Evolutionary conservation across 2,888 invertebrate species (phyloP).

Genomic region (Prenolepis imparis): DNA sequence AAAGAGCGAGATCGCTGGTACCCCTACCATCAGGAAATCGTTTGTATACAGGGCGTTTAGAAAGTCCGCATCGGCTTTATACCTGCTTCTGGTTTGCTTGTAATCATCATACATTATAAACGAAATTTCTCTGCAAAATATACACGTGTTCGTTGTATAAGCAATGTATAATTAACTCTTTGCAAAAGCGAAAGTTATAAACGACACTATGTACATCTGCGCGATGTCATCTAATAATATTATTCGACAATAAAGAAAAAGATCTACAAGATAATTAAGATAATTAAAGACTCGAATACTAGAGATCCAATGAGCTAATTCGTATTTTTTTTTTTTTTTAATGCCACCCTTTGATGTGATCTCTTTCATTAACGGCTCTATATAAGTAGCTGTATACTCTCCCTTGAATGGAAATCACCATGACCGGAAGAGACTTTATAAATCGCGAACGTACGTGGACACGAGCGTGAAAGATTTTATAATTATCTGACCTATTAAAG

Average conservation of each 20-base stretch:
- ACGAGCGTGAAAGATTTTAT: constrained; percentile 60
- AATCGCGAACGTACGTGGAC: constrained; percentile 35
- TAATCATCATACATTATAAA: not conserved
- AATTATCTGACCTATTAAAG: constrained; percentile 57
- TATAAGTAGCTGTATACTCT: constrained; percentile 20
- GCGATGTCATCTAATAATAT: too few species aligned
- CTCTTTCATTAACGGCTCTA: not conserved
- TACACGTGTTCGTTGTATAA: not conserved
- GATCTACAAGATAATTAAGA: not conserved
- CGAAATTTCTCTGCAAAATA: not conserved
- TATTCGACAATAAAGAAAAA: not conserved
- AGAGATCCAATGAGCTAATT: not conserved
- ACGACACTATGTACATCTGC: not conserved
- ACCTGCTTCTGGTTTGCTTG: not conserved
- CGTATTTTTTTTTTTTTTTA: constrained; percentile 25
- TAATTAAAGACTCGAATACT: not conserved
- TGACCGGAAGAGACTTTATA: constrained; percentile 38
- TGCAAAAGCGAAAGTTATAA: not conserved
- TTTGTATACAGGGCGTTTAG: constrained; percentile 60
- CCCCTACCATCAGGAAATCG: constrained; percentile 60
- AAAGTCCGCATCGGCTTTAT: constrained; percentile 24
- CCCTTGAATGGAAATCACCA: constrained; percentile 48
- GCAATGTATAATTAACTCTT: too few species aligned
- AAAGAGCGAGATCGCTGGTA: constrained; percentile 55
- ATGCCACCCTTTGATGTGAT: constrained; percentile 22